Base-by-base conservation (phyloP, 2,113 vertebrate genomes). In the Dipodomys stephensi region DNA sequence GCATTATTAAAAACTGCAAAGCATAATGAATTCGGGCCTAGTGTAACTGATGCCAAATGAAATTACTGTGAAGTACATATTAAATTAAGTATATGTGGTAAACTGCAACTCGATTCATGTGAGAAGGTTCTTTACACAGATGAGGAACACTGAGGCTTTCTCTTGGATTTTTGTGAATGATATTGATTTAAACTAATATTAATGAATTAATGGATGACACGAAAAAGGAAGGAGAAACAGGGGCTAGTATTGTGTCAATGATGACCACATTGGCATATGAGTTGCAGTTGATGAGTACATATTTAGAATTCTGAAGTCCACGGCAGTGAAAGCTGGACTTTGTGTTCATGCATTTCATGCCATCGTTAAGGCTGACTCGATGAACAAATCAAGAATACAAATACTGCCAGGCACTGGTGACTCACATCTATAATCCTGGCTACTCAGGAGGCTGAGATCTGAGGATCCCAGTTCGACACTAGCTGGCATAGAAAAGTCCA, bases 291-390 rank as follows among this genome's bases (percentile, higher is more conserved):
- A 9, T 71, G 9, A 39, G 7, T 13, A 2, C 0, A 10, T 49
- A 5, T 83, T 27, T 46, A 73, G 81, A 27, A 32, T 72, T 74
- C 89, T 57, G 68, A 73, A 60, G 30, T 80, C 57, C 23, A 1
- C 19, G 3, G 2, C 6, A 32, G 0, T 23, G 6, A 46, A 1
- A 10, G 20, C 0, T 12, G 3, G 1, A 1, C 1, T 27, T 22
- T 22, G 3, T 62, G 9, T 60, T 86, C 19, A 9, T n/a, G 16
- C 30, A n/a, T n/a, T 15, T 49, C 18, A 23, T 44, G 39, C 18
- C 15, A 22, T 6, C 27, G 0, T 49, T 68, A 57, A 57, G 16
- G 4, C 53, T 57, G 53, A 16, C 16, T 57, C 3, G 15, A 16
- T 57, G 13, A 16, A 18, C 53, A 57, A 16, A 57, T 57, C 13